Evolutionary conservation across 2,888 invertebrate species (phyloP), one percentile per base, ranked within the genome.

Genomic region (Nomada flava): DNA sequence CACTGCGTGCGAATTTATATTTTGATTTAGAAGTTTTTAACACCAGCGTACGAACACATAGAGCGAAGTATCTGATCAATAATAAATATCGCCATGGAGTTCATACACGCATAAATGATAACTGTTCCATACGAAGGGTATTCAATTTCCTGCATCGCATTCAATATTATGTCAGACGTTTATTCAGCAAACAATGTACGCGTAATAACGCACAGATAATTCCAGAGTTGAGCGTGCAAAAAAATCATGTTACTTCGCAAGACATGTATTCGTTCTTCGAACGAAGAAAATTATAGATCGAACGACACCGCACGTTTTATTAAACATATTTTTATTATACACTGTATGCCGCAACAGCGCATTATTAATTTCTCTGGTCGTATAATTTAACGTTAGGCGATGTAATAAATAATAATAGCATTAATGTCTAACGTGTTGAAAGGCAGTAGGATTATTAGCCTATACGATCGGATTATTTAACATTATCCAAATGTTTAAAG

Each of bases 141-240:
- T 86, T 87, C 82, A 87, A 87, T 87, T 87, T 87, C 87, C 87
- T 85, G 76, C 60, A 53, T 65, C 62, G 76, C 52, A 44, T 80
- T 67, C 85, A 81, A 86, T 81, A 77, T 86, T 86, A 83, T 85
- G 76, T 81, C 80, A 74, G 69, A 73, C 84, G 73, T 71, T 80
- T 36, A 50, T 72, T 69, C 76, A 67, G 64, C 55, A 76, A 79
- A 82, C 79, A 69, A 76, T 53, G 57, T 53, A 36, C 23, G 65
- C 29, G 63, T 44, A 67, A 73, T 67, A 64, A 60, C 71, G 23
- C 53, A 20, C 13, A 53, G 52, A 68, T 57, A 69, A 69, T 83
- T 76, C n/a, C 29, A 55, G 52, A 59, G 20, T 59, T 15, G 29
- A 36, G 44, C 52, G 26, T 47, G 15, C 20, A 81, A 74, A 71